Percentiles rank a stretch among this genome's conserved stretches.
Evolutionary conservation across 2,113 vertebrate species (phyloP).

Genomic region (Clarias macrocephalus): DNA sequence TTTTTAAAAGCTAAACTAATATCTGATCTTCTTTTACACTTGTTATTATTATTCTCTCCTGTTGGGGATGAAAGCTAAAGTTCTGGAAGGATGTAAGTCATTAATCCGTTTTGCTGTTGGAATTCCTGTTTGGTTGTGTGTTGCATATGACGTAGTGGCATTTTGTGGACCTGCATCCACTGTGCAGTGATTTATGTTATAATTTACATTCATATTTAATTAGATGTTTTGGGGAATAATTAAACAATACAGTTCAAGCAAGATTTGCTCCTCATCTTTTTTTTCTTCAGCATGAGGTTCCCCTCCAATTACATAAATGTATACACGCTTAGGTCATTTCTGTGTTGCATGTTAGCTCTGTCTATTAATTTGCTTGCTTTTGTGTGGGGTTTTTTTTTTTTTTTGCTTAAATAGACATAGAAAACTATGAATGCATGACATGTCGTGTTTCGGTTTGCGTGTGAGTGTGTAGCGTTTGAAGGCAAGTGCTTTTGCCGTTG

Average conservation of each 20-base stretch:
- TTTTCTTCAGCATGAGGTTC: neutral
- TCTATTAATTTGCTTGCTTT: conserved; percentile 8
- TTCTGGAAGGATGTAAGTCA: conserved; percentile 96
- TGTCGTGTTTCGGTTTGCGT: conserved; percentile 11
- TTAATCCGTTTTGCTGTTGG: conserved; percentile 50
- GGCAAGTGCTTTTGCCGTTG: neutral
- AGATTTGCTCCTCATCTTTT: neutral
- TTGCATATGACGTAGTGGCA: conserved; percentile 42
- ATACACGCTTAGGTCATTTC: neutral
- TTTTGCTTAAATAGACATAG: conserved; percentile 10
- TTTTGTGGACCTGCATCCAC: conserved; percentile 53
- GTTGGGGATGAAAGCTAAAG: conserved; percentile 86
- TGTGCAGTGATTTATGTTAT: conserved; percentile 49
- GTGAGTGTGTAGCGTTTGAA: conserved; percentile 2
- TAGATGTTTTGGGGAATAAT: neutral
- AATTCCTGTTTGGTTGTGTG: conserved; percentile 48
- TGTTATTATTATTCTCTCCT: conserved; percentile 77
- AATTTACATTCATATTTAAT: conserved; percentile 43
- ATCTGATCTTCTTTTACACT: conserved; percentile 79
- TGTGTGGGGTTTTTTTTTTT: neutral
- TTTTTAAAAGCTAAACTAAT: conserved; percentile 70
- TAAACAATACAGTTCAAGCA: neutral
- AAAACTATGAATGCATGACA: conserved; percentile 10
- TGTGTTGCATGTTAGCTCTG: conserved; percentile 21
- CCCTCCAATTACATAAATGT: neutral